These are phyloP conservation scores for Habrosyne pyritoides DNA, from an alignment of 2,888 invertebrate genomes.

Conservation along the genomic window DNA sequence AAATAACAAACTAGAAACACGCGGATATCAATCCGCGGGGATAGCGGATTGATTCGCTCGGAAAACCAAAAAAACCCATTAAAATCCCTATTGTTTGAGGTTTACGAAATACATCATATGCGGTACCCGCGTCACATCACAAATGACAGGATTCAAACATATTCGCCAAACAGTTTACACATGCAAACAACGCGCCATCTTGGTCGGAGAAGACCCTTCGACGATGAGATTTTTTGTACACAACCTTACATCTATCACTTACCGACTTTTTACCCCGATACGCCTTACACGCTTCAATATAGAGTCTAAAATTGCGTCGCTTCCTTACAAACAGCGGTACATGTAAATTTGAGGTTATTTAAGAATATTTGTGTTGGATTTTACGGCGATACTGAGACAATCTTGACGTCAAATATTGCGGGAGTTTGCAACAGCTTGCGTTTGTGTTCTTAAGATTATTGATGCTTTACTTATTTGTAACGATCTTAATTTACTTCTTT, in stretches of 20 bases:
- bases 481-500: not conserved
- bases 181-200: constrained; percentile 50
- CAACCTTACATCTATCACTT: constrained; percentile 19
- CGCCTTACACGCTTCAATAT: constrained; percentile 15
- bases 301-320: constrained; percentile 18
- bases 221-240: constrained; percentile 47
- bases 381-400: constrained; percentile 51
- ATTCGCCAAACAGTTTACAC: constrained; percentile 56
- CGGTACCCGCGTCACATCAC: constrained; percentile 29
- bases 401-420: constrained; percentile 49
- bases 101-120: constrained; percentile 9
- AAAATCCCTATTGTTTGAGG: constrained; percentile 38
- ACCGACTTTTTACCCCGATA: constrained; percentile 7
- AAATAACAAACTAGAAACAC: not conserved
- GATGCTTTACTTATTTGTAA: not conserved
- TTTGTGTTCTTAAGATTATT: not conserved
- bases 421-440: constrained; percentile 4
- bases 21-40: not conserved
- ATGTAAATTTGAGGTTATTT: constrained; percentile 28
- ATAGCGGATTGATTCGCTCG: not conserved
- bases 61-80: constrained; percentile 39
- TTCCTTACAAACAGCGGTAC: not conserved
- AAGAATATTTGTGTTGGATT: constrained; percentile 55
- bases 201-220: constrained; percentile 43
- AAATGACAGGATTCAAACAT: constrained; percentile 42